Base-by-base conservation (phyloP, 1,140 invertebrate genomes). In the Dinoponera quadriceps region DNA sequence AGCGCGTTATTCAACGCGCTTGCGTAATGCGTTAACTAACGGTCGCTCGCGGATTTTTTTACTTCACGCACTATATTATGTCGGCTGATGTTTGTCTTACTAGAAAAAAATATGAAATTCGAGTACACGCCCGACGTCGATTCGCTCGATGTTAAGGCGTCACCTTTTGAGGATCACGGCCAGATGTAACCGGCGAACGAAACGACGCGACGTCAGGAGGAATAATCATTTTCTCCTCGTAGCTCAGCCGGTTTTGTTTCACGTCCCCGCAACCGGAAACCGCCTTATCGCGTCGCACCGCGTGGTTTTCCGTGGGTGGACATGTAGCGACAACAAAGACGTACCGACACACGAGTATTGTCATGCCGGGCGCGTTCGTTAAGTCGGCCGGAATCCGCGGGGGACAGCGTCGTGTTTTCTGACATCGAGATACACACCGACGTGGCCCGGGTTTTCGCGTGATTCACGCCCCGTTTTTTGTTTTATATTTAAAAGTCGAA, bases 221-320 rank as follows among this genome's bases (percentile, higher is more conserved):
- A 87, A 84, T 88, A 78, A 85, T 90, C 73, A 78, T 89, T 88
- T 85, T 83, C 73, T 86, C 48, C 57, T 69, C 62, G 71, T 75
- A 29, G 48, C 62, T 74, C 25, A 62, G 48, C 54, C n/a, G n/a
- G 48, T 77, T 88, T 90, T 84, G 78, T 83, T 83, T 89, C 78
- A 49, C 62, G 75, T 81, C 71, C 65, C 71, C 66, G 69, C 73
- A 71, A 60, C 83, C 87, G 87, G 87, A 88, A 88, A 59, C 51
- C 71, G 71, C 68, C 62, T 88, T 88, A 88, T 88, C 87, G 68
- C 44, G 44, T 7, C 38, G 38, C 38, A 44, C 38, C 11, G 7
- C 38, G 38, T 44, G 38, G 38, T 1, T 11, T 44, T 44, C 38
- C 38, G 87, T 88, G 83, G 86, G 68, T 85, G 85, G 68, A 86